Conservation (phyloP, 2,888 invertebrate genomes). For the Kryphioiulus occultus region DNA sequence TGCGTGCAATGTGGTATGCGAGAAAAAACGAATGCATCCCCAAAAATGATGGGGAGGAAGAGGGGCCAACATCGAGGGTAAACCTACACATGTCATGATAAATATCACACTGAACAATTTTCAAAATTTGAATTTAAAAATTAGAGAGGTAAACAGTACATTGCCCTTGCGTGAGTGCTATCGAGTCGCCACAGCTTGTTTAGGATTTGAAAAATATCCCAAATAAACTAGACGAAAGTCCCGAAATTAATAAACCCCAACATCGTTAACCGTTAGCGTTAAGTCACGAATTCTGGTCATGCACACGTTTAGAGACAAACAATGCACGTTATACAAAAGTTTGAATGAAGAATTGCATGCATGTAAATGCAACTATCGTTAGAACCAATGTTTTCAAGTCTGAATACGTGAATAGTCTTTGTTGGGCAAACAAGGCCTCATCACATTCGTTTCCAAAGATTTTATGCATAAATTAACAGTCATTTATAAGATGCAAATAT, state of each 20-base stretch:
- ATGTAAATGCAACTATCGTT: not conserved
- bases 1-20: constrained; percentile 24
- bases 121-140: constrained; percentile 33
- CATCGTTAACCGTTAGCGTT: not conserved
- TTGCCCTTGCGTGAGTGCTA: constrained; percentile 6
- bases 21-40: not conserved
- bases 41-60: not conserved
- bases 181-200: not conserved
- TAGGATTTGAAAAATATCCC: not conserved
- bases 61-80: not conserved
- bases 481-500: too few relatives aligned
- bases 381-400: not conserved
- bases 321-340: not conserved
- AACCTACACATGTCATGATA: constrained; percentile 24
- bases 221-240: not conserved
- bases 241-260: not conserved
- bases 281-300: not conserved
- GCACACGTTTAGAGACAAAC: not conserved
- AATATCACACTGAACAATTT: constrained; percentile 39
- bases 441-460: not conserved
- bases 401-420: not conserved
- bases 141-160: constrained; percentile 40
- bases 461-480: too few relatives aligned
- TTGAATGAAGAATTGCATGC: not conserved
- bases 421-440: not conserved